Evolutionary conservation across 2,888 invertebrate genomes (phyloP).

Genomic region (Epinotia demarniana): DNA sequence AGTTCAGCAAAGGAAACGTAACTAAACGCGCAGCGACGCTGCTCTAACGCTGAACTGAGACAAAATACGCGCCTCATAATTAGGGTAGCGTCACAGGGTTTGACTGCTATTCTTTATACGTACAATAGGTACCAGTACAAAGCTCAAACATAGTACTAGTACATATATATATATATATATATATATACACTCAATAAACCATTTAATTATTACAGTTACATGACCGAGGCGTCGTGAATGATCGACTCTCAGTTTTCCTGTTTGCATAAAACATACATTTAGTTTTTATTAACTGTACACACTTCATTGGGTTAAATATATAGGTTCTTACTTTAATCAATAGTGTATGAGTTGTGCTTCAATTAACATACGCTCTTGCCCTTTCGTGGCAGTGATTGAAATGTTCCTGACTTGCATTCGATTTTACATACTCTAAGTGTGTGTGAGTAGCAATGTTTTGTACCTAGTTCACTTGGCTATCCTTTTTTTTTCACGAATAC

Average conservation of each 20-base stretch:
- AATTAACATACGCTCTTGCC: neutral
- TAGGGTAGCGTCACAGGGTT: no score
- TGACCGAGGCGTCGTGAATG: conserved; percentile 18
- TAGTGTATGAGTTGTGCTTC: neutral
- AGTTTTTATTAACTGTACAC: conserved; percentile 15
- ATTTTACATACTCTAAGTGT: neutral
- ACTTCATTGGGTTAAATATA: conserved; percentile 6
- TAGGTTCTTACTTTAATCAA: neutral
- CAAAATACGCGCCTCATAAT: no score
- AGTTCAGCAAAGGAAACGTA: neutral
- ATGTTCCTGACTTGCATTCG: neutral
- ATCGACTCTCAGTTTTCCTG: conserved; percentile 20
- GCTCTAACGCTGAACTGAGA: no score
- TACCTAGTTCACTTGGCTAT: no score
- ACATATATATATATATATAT: no score
- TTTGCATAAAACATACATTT: conserved; percentile 27
- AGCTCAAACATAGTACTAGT: no score
- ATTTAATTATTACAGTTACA: conserved; percentile 12
- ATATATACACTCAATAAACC: neutral
- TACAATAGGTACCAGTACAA: no score
- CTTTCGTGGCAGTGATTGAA: neutral
- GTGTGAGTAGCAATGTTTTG: neutral
- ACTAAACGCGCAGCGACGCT: no score
- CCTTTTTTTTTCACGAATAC: no score
- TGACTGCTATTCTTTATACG: no score